phyloP scores from a whole-genome alignment of 1,140 invertebrate genomes.

The Phymastichus coffea region DNA sequence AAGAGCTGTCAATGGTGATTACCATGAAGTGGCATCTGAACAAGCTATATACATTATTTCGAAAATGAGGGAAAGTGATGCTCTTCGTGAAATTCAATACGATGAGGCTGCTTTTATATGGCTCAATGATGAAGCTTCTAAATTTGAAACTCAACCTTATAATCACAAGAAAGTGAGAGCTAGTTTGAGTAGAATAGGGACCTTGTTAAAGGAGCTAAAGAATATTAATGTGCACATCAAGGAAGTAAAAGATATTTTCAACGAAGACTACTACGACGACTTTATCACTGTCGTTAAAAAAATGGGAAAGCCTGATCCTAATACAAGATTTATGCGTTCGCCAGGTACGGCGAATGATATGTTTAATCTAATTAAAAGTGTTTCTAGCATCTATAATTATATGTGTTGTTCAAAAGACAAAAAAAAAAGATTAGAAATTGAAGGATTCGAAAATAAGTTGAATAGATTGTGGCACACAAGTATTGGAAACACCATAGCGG shows the following conservation, averaged over 20 bases:
- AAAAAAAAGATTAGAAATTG: not conserved
- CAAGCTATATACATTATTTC: not conserved
- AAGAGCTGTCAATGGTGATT: not conserved
- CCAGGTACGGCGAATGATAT: not conserved
- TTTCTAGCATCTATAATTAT: not conserved
- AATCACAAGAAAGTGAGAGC: not conserved
- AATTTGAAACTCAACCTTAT: not conserved
- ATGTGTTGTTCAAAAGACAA: not conserved
- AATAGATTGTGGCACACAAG: not conserved
- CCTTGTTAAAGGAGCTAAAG: not conserved
- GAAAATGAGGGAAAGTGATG: not conserved
- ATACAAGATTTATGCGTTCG: not conserved
- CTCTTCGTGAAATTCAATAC: not conserved
- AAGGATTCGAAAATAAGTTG: not conserved
- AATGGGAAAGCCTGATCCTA: not conserved
- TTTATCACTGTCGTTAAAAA: not conserved
- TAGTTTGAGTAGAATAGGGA: not conserved
- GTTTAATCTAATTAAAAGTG: not conserved
- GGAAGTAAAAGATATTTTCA: not conserved
- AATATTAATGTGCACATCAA: not conserved
- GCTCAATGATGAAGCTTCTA: conserved; percentile 1
- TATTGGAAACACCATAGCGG: not conserved
- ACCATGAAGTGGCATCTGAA: not conserved
- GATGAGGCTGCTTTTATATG: not conserved
- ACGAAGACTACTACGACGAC: not conserved